Base-by-base conservation (phyloP, 2,888 invertebrate genomes). In the Heteropelma amictum region DNA sequence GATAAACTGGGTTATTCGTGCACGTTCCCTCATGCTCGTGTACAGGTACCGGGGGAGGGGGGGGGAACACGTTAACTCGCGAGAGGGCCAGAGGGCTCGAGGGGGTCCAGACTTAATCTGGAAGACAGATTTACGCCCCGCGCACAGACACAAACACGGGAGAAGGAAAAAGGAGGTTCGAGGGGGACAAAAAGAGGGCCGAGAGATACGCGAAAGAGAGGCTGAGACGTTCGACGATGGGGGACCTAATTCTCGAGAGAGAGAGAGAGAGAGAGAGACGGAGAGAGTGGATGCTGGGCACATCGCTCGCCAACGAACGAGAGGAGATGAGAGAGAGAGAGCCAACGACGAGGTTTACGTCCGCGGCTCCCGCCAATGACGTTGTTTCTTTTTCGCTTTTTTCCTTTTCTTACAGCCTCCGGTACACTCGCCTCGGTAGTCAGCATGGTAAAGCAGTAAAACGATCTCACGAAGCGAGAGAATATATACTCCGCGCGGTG, bases 71-170 rank as follows among this genome's bases (percentile, higher is more conserved):
- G n/a, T n/a, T n/a, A n/a, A n/a, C n/a, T 33, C 23, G 21, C 28
- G 60, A 49, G 54, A 35, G 58, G 14, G 49, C 72, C 33, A 74
- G 80, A 83, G 79, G 80, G 83, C 83, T 85, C 82, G 82, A 79
- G 28, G 58, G 80, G 80, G 80, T 81, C 83, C 83, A 81, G 83
- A 85, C 84, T 85, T 85, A 84, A 85, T 85, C 85, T 85, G 81
- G 79, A 81, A 84, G 82, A 85, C 85, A 84, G 85, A 85, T 85
- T 85, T 85, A 84, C 85, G 83, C 83, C 85, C 83, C 82, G 81
- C 74, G 80, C 77, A 75, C 75, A 76, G 73, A 54, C 26, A 64
- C 58, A 38, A 38, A 19, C 42, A 45, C 10, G 35, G 45, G 45
- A 49, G 63, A 38, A 70, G 65, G 47, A 63, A 61, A 47, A 53